Conservation (phyloP, 2,888 invertebrate genomes). For the Ophonus ardosiacus region DNA sequence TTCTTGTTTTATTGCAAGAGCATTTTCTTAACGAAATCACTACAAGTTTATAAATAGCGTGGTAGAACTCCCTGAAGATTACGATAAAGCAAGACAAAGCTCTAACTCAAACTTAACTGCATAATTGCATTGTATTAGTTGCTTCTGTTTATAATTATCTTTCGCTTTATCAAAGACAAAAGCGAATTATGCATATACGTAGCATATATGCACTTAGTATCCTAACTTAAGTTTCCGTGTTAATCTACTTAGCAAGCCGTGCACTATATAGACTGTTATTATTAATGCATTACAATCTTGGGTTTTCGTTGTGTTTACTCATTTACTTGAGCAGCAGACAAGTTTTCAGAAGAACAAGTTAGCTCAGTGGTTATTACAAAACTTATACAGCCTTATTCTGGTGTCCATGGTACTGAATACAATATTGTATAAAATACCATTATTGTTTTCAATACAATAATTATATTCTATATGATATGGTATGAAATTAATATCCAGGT, state of each 20-base stretch:
- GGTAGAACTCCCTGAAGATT: background rate
- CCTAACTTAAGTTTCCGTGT: background rate
- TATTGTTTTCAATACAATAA: no score
- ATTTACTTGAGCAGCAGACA: no score
- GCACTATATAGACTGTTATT: background rate
- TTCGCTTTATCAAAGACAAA: conserved; percentile 21
- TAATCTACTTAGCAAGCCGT: background rate
- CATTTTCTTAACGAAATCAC: no score
- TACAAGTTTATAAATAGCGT: no score
- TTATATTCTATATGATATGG: no score
- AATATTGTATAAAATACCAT: no score
- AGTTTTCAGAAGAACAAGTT: no score
- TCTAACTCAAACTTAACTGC: background rate
- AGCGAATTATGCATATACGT: background rate
- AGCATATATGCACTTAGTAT: background rate
- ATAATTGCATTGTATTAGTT: conserved; percentile 10
- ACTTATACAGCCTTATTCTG: no score
- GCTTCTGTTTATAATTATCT: conserved; percentile 18
- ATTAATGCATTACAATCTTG: background rate
- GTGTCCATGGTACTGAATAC: no score
- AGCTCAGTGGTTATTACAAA: no score
- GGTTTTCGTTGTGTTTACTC: background rate
- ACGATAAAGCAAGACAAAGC: background rate
- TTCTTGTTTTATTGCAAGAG: no score
- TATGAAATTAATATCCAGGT: no score